Conservation (phyloP, 2,888 invertebrate genomes). For the Euclidia mi region DNA sequence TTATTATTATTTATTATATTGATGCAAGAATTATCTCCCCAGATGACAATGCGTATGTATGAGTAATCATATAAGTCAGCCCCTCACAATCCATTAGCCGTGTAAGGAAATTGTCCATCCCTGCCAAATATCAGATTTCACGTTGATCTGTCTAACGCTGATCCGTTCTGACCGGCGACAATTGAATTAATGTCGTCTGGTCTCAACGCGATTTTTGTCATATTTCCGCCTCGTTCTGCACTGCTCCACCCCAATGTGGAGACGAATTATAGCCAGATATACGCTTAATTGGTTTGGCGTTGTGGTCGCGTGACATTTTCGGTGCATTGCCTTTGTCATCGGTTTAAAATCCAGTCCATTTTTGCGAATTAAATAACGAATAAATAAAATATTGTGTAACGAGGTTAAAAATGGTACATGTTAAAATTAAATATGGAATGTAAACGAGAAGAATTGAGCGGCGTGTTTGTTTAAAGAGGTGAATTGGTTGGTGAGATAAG, state of each 20-base stretch:
- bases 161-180: conserved; percentile 84
- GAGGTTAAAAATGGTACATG: conserved; percentile 27
- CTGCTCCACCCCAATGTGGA: conserved; percentile 64
- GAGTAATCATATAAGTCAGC: conserved; percentile 71
- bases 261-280: conserved; percentile 82
- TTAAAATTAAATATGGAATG: conserved; percentile 43
- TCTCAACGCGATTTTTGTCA: conserved; percentile 83
- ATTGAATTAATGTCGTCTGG: conserved; percentile 88
- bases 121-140: conserved; percentile 88
- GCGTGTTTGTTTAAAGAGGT: conserved; percentile 41
- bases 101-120: conserved; percentile 83
- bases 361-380: conserved; percentile 75
- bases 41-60: conserved; percentile 68
- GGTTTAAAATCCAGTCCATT: conserved; percentile 80
- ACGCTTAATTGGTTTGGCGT: conserved; percentile 88
- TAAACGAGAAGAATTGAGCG: conserved; percentile 52
- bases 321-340: conserved; percentile 87
- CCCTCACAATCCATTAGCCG: conserved; percentile 83
- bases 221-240: conserved; percentile 72
- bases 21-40: too few species aligned
- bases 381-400: conserved; percentile 50
- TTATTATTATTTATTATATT: too few species aligned
- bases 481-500: conserved; percentile 36
- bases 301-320: conserved; percentile 87
- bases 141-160: conserved; percentile 86